Evolutionary conservation across 2,888 invertebrate species (phyloP), one percentile per base, ranked within the genome.

Genomic region (Pelosia muscerda): DNA sequence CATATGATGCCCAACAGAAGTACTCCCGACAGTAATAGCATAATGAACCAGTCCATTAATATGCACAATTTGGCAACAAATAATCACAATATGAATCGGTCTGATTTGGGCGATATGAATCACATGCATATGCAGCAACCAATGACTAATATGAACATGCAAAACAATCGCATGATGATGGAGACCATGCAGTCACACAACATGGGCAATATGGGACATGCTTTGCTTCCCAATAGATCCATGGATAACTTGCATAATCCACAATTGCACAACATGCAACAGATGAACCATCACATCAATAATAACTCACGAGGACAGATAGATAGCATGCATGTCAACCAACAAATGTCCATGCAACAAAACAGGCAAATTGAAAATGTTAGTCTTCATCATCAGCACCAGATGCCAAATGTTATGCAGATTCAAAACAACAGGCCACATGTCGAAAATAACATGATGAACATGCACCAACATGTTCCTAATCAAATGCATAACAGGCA

Each of bases 71-170:
- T 94, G 72, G 82, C 86, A 25, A 88, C 82, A 74, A 92, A 88
- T 75, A 92, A 88, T 75, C 92, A 92, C 71, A 90, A 86, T 73
- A 85, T 90, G 65, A 92, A 89, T 78, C 81, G 95, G 58, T 82
- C 90, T 13, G 94, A 94, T 72, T 79, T 91, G 66, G 90, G 85
- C 75, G 93, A 94, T 53, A 78, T 93, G 34, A 93, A 89, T 81
- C 94, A 95, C 72, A 92, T 95, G 88, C 95, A 95, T 78, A 90
- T 94, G 88, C 93, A 93, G 75, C 93, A 92, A 79, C 83, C 89
- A 25, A 88, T 93, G 81, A 74, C 89, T 15, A 91, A 88, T 74
- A 88, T 92, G 79, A 93, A 88, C 80, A 91, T 95, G 86, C 93
- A 93, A 73, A 95, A 88, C 71, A 95, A 94, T 75, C 88, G 94